Percentiles rank a stretch among this genome's conserved stretches.
These are phyloP conservation scores for Aethina tumida DNA, from an alignment of 1,140 invertebrate species.

Conservation along the genomic window DNA sequence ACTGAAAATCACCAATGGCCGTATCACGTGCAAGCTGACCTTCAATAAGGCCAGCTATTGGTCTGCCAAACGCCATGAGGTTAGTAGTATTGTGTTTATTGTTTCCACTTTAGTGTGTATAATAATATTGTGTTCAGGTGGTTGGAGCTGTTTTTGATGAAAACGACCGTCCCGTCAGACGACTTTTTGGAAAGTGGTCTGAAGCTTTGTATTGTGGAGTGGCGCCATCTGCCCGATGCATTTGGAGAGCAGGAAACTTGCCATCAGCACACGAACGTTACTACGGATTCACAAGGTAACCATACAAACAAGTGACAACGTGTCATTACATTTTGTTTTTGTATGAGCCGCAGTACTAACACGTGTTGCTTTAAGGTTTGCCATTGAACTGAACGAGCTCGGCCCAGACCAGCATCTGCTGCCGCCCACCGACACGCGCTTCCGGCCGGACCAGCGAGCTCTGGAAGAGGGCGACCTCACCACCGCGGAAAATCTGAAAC, in stretches of 20 bases:
- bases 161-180: conserved; percentile 49
- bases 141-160: conserved; percentile 53
- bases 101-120: not conserved
- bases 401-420: conserved; percentile 52
- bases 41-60: conserved; percentile 78
- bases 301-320: too few relatives aligned
- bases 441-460: conserved; percentile 45
- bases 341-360: too few relatives aligned
- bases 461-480: conserved; percentile 68
- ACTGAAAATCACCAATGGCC: conserved; percentile 56
- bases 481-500: conserved; percentile 60
- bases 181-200: conserved; percentile 73
- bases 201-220: conserved; percentile 69
- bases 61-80: conserved; percentile 67
- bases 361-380: too few relatives aligned
- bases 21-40: conserved; percentile 64
- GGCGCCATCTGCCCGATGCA: conserved; percentile 56
- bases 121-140: conserved; percentile 35
- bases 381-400: conserved; percentile 76
- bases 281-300: conserved; percentile 78
- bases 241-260: conserved; percentile 72
- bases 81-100: conserved; percentile 11
- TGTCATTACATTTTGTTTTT: too few relatives aligned
- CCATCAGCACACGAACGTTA: conserved; percentile 71
- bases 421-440: conserved; percentile 64